A percentile compares a stretch with the other conserved stretches of the same genome.
Conservation (phyloP, 1,140 invertebrate species). For the Atopsyche davidsoni region DNA sequence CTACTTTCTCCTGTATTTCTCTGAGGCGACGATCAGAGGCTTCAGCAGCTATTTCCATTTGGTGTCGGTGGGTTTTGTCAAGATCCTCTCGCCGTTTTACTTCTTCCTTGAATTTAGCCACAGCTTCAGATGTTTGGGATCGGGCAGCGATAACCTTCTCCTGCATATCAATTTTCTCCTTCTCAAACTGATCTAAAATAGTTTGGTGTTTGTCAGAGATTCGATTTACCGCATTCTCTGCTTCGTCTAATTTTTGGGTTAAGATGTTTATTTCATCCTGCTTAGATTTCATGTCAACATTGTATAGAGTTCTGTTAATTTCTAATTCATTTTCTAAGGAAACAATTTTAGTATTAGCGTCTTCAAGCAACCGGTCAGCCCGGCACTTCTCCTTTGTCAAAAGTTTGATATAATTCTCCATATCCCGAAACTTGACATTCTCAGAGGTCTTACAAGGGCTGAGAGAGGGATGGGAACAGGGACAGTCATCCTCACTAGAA, state of each 20-base stretch:
- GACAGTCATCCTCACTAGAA: constrained; percentile 17
- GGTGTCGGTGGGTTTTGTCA: not conserved
- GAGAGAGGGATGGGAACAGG: not conserved
- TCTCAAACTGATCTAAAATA: constrained; percentile 3
- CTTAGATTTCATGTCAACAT: constrained; percentile 11
- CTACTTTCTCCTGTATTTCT: constrained; percentile 15
- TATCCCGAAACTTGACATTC: not conserved
- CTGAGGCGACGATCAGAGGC: constrained; percentile 3
- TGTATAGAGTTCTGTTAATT: constrained; percentile 7
- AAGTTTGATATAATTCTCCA: not conserved
- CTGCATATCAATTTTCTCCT: constrained; percentile 8
- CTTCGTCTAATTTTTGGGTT: constrained; percentile 4
- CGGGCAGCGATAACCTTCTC: constrained; percentile 9
- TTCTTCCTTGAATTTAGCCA: constrained; percentile 7
- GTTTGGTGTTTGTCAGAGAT: constrained; percentile 1
- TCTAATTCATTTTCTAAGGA: constrained; percentile 11
- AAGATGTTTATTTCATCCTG: constrained; percentile 19
- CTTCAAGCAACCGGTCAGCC: constrained; percentile 1
- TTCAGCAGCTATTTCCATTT: constrained; percentile 5
- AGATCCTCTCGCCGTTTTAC: not conserved
- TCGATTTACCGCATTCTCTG: constrained; percentile 3
- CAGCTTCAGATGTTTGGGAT: not conserved
- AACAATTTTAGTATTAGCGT: constrained; percentile 2
- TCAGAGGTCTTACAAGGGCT: not conserved
- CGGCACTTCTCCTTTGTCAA: constrained; percentile 9